These are phyloP conservation scores for Archips crataeganus DNA, from an alignment of 2,888 invertebrate species.

Conservation along the genomic window DNA sequence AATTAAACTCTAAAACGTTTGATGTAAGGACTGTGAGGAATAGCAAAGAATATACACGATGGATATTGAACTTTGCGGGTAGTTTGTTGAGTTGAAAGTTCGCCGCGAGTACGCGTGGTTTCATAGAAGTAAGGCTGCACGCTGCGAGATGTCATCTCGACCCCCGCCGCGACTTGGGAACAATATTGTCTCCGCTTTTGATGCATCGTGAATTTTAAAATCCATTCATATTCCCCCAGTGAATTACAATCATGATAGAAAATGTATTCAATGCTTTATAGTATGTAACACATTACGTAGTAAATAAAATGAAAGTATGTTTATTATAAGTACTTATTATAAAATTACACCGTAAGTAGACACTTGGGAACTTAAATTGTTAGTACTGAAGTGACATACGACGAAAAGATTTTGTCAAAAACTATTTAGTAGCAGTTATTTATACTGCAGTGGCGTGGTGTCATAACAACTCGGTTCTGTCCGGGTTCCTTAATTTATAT, in stretches of 20 bases:
- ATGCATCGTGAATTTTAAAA: constrained; percentile 80
- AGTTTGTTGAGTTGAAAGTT: constrained; percentile 48
- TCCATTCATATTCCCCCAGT: constrained; percentile 77
- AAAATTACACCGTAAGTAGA: neutral
- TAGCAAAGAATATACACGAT: constrained; percentile 35
- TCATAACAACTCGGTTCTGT: too few species aligned
- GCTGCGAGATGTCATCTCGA: constrained; percentile 84
- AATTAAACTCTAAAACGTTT: constrained; percentile 64
- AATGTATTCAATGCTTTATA: constrained; percentile 50
- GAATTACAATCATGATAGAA: constrained; percentile 62
- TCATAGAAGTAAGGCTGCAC: constrained; percentile 74
- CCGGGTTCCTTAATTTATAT: too few species aligned
- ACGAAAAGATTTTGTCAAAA: too few species aligned
- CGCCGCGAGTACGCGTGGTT: constrained; percentile 52
- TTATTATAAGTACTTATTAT: neutral
- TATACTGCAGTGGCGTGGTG: too few species aligned
- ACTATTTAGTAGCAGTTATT: too few species aligned
- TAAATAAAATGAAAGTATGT: constrained; percentile 8
- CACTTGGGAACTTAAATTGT: neutral
- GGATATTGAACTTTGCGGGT: constrained; percentile 56
- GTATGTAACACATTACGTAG: constrained; percentile 31
- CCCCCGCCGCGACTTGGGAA: constrained; percentile 80
- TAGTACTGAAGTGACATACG: neutral
- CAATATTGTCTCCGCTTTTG: constrained; percentile 83
- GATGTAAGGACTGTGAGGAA: constrained; percentile 51